Conservation (phyloP, 2,888 invertebrate genomes). For the Mechanitis mazaeus region DNA sequence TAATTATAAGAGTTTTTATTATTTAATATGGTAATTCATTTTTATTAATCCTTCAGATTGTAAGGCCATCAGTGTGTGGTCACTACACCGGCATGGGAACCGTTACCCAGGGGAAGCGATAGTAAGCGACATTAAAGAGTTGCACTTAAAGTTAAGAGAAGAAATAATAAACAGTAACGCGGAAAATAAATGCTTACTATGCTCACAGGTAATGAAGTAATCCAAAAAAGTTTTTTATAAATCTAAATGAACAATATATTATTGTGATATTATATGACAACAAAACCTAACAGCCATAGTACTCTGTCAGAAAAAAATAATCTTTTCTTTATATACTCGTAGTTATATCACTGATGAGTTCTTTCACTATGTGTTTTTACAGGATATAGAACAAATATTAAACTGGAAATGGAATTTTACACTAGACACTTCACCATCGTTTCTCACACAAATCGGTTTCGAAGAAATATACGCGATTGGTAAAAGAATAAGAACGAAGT, state of each 20-base stretch:
- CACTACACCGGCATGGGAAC: conserved; percentile 82
- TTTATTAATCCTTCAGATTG: conserved; percentile 7
- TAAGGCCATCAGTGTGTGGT: conserved; percentile 79
- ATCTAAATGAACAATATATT: neutral
- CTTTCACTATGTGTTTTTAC: conserved; percentile 21
- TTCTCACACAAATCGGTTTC: conserved; percentile 76
- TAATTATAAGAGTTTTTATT: too few relatives aligned
- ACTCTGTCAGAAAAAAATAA: neutral
- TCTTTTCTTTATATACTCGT: neutral
- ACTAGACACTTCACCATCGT: conserved; percentile 73
- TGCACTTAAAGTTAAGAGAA: conserved; percentile 71
- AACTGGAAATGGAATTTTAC: conserved; percentile 81
- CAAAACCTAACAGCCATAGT: too few relatives aligned
- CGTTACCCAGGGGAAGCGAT: conserved; percentile 77
- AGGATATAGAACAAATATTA: conserved; percentile 80
- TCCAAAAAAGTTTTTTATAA: neutral
- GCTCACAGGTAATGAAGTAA: conserved; percentile 50
- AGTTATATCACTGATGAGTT: neutral
- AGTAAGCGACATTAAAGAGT: conserved; percentile 69
- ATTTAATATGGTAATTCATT: too few relatives aligned
- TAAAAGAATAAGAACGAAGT: conserved; percentile 47
- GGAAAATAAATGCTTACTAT: conserved; percentile 50
- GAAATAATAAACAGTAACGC: conserved; percentile 80
- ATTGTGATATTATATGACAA: neutral
- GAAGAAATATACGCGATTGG: conserved; percentile 81